These are phyloP conservation scores for Herpailurus yagouaroundi DNA, from an alignment of 2,113 vertebrate genomes.

Conservation along the genomic window DNA sequence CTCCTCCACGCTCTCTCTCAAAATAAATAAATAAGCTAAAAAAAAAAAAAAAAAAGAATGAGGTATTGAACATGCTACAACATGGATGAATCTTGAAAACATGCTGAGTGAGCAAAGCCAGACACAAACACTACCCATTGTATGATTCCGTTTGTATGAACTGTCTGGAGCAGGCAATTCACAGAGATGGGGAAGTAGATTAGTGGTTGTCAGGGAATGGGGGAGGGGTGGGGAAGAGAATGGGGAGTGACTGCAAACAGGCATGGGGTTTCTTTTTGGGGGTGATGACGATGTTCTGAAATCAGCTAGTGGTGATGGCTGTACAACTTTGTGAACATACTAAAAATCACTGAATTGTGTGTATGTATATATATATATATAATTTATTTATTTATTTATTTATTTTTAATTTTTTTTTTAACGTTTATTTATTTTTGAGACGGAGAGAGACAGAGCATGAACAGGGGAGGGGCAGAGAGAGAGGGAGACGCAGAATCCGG, in stretches of 20 bases:
- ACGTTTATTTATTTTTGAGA: no score
- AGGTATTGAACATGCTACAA: not conserved
- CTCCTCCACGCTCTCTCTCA: no score
- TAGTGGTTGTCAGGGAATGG: not conserved
- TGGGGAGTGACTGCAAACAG: not conserved
- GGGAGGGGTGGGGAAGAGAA: no score
- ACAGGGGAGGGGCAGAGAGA: no score
- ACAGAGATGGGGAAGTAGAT: not conserved
- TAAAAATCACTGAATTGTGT: not conserved
- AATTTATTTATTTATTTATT: not conserved
- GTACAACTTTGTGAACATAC: not conserved
- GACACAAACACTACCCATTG: not conserved
- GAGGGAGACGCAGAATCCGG: no score
- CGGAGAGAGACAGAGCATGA: no score
- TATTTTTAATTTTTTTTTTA: no score
- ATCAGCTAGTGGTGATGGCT: not conserved
- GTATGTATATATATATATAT: not conserved
- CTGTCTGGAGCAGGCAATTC: not conserved
- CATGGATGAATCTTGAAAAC: not conserved
- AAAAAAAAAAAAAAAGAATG: not conserved
- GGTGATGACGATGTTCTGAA: not conserved
- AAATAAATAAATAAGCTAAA: no score
- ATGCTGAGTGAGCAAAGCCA: not conserved
- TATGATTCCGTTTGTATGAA: not conserved
- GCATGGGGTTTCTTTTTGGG: not conserved